These are phyloP conservation scores for Thamnaconus septentrionalis DNA, from an alignment of 2,113 vertebrate genomes.

Conservation along the genomic window DNA sequence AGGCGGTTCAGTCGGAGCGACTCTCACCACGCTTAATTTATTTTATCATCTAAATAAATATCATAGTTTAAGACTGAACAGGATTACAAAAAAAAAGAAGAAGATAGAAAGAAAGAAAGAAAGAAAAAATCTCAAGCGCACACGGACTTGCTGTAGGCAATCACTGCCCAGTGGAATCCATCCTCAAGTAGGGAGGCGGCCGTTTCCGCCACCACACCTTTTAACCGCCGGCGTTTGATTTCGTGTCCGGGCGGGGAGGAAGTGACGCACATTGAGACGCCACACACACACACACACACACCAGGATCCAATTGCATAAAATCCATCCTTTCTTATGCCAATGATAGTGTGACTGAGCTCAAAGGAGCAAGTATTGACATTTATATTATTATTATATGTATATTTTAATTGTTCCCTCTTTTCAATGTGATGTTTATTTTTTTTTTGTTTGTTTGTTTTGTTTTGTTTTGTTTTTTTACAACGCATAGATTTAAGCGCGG, in stretches of 20 bases:
- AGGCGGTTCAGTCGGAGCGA: slow-evolving; percentile 40
- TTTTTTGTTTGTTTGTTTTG: slow-evolving; percentile 34
- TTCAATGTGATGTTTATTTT: slow-evolving; percentile 61
- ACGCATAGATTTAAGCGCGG: slow-evolving; percentile 48
- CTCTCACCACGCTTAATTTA: slow-evolving; percentile 62
- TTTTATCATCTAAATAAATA: slow-evolving; percentile 57
- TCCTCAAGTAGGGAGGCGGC: slow-evolving; percentile 45
- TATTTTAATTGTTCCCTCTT: slow-evolving; percentile 73
- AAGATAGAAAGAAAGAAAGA: neutral
- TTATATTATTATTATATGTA: slow-evolving; percentile 63
- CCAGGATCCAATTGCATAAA: slow-evolving; percentile 16
- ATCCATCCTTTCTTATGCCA: slow-evolving; percentile 70
- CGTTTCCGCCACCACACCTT: slow-evolving; percentile 15
- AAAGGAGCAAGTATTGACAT: slow-evolving; percentile 71
- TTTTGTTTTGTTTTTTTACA: slow-evolving; percentile 54
- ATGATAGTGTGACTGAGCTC: slow-evolving; percentile 69
- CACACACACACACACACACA: slow-evolving; percentile 19
- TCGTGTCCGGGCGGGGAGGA: slow-evolving; percentile 40
- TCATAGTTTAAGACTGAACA: slow-evolving; percentile 58
- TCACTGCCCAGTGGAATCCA: slow-evolving; percentile 33
- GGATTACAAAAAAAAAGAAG: neutral
- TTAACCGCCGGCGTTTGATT: slow-evolving; percentile 22
- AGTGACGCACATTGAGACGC: slow-evolving; percentile 41
- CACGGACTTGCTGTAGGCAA: slow-evolving; percentile 32
- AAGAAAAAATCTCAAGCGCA: slow-evolving; percentile 26